Evolutionary conservation across 2,113 vertebrate species (phyloP), one percentile per base, ranked within the genome.

Genomic region (Pampusana beccarii): DNA sequence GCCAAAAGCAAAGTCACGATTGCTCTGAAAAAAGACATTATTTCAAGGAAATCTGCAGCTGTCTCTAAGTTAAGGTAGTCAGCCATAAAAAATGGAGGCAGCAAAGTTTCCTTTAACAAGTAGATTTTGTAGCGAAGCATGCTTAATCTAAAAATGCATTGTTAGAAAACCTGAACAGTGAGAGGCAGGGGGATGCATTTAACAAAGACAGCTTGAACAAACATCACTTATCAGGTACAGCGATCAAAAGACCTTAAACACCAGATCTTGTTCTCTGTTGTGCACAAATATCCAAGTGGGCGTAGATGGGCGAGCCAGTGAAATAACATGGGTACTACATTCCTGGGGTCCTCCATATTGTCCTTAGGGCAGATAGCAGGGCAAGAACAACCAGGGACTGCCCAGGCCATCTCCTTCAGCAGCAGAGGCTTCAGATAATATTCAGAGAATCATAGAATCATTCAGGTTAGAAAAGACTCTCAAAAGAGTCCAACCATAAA

Each of bases 261-360:
- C 1, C 7, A 11, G 1, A 50, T 82, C 58, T 54, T 31, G 10
- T 13, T 64, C 36, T 84, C 26, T 72, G 13, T 24, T 33, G 11
- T 19, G 12, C 38, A 53, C 64, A 48, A 71, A 78, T 23, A 56
- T 31, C 9, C 77, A 65, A 44, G 48, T 11, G 31, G 42, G 5
- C 14, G 31, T 2, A 80, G 23, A 9, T 1, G 2, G 25, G 3
- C 6, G 1, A 71, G 34, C 6, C 56, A 44, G 28, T 36, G 73
- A 51, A 81, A 65, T 4, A 42, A 3, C 1, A 2, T 1, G 2
- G 36, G 33, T 5, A 11, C 4, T 19, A 21, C 3, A 8, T 24
- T 23, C 9, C 28, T 50, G 21, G n/a, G 36, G 16, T 40, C 24
- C 29, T 86, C 34, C 21, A 3, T n/a, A 17, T 9, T n/a, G 46